These are phyloP conservation scores for Drosophila arizonae DNA, from an alignment of 1,140 invertebrate genomes.

Conservation along the genomic window DNA sequence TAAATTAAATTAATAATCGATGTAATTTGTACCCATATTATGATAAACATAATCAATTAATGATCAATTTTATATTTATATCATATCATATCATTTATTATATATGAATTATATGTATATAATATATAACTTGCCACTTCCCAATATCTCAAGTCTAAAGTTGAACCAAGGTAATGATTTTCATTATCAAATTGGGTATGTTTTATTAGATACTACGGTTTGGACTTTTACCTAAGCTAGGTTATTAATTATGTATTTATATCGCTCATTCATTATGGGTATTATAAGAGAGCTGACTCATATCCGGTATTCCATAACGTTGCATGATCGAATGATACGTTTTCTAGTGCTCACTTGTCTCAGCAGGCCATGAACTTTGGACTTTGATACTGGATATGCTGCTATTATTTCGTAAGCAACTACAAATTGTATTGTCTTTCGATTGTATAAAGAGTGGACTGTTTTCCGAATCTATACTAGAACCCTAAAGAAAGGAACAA, in stretches of 20 bases:
- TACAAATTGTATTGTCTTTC: neutral
- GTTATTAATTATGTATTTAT: slow-evolving; percentile 66
- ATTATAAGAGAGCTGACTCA: slow-evolving; percentile 48
- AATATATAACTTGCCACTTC: neutral
- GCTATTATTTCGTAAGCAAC: neutral
- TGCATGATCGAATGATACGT: slow-evolving; percentile 46
- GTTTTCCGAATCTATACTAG: too few species aligned
- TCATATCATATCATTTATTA: neutral
- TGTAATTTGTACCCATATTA: neutral
- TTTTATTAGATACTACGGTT: slow-evolving; percentile 28
- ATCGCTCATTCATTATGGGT: slow-evolving; percentile 59
- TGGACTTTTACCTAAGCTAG: slow-evolving; percentile 47
- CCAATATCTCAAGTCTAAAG: neutral
- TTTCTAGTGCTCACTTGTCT: slow-evolving; percentile 8
- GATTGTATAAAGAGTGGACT: neutral
- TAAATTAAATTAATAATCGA: neutral
- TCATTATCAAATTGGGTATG: slow-evolving; percentile 18
- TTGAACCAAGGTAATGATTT: neutral
- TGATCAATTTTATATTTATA: neutral
- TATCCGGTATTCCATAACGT: slow-evolving; percentile 48
- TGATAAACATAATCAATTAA: too few species aligned
- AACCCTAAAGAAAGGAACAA: too few species aligned
- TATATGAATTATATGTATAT: neutral
- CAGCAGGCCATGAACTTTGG: slow-evolving; percentile 12
- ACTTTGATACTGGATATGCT: slow-evolving; percentile 24